Evolutionary conservation across 2,888 invertebrate genomes (phyloP).

Genomic region (Ectemnius cavifrons): DNA sequence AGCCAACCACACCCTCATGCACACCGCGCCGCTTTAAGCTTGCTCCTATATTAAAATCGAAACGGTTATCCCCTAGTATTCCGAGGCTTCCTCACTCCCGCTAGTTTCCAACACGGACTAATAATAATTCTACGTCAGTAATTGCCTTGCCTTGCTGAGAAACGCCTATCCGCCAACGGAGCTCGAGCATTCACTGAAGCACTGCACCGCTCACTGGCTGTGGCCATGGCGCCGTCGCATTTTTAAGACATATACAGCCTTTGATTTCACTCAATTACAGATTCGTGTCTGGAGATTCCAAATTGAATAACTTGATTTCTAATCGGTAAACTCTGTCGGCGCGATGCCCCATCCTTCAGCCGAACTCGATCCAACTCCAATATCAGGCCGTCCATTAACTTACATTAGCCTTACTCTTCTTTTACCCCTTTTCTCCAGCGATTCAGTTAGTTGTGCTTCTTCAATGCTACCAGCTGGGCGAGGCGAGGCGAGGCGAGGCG

Average conservation of each 20-base stretch:
- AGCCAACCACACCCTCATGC: conserved; percentile 27
- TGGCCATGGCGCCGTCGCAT: too few species aligned
- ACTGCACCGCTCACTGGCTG: too few species aligned
- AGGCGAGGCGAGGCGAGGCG: too few species aligned
- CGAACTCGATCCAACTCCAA: conserved; percentile 59
- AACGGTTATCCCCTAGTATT: conserved; percentile 47
- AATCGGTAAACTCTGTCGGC: conserved; percentile 54
- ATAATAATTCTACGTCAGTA: neutral
- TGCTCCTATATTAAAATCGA: conserved; percentile 42
- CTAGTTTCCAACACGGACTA: conserved; percentile 19
- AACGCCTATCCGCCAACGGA: neutral
- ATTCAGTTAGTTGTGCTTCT: neutral
- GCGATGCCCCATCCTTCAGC: conserved; percentile 47
- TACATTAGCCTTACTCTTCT: conserved; percentile 24
- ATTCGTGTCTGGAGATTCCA: too few species aligned
- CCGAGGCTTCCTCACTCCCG: conserved; percentile 32
- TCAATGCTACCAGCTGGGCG: neutral
- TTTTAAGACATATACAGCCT: too few species aligned
- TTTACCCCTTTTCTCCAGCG: neutral
- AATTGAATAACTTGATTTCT: conserved; percentile 32
- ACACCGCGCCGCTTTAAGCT: conserved; percentile 22
- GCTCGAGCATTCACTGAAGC: neutral
- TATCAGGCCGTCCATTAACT: conserved; percentile 49
- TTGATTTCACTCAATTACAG: too few species aligned
- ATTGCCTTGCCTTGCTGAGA: neutral